These are phyloP conservation scores for Cricetomys ansorgei DNA, from an alignment of 2,113 vertebrate species.

Conservation along the genomic window DNA sequence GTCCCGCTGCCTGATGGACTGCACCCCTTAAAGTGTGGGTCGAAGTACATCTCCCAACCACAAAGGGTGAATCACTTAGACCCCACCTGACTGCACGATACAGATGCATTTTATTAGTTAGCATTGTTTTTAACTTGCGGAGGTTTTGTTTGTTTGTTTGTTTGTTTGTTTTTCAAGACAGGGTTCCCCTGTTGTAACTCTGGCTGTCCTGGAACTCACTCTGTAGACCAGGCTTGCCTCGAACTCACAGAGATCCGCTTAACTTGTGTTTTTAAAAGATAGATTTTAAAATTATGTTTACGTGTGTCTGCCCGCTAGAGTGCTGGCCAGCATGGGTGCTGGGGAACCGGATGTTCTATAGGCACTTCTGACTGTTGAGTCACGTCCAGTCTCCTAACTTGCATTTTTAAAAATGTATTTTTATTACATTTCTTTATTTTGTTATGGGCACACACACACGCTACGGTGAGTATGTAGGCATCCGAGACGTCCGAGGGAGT, in stretches of 20 bases:
- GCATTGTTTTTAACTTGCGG: neutral
- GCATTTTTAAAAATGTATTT: neutral
- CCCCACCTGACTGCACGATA: neutral
- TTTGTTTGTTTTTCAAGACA: too few species aligned
- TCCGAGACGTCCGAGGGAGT: neutral
- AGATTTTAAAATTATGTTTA: neutral
- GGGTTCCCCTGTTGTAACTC: too few species aligned
- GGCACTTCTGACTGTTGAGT: neutral
- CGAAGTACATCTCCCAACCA: neutral
- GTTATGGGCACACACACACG: neutral
- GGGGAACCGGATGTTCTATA: neutral
- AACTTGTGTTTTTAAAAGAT: neutral
- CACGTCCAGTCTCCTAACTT: too few species aligned
- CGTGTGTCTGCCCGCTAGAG: neutral
- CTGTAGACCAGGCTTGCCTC: too few species aligned
- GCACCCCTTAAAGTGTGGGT: neutral
- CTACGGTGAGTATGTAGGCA: neutral
- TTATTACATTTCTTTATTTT: neutral
- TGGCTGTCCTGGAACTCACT: too few species aligned
- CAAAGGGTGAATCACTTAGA: neutral
- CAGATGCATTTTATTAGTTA: neutral
- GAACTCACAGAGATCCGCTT: too few species aligned
- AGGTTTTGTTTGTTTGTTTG: too few species aligned
- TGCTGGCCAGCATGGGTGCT: neutral
- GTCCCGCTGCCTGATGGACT: neutral